Conservation (phyloP, 2,888 invertebrate species). For the Dryococelus australis region DNA sequence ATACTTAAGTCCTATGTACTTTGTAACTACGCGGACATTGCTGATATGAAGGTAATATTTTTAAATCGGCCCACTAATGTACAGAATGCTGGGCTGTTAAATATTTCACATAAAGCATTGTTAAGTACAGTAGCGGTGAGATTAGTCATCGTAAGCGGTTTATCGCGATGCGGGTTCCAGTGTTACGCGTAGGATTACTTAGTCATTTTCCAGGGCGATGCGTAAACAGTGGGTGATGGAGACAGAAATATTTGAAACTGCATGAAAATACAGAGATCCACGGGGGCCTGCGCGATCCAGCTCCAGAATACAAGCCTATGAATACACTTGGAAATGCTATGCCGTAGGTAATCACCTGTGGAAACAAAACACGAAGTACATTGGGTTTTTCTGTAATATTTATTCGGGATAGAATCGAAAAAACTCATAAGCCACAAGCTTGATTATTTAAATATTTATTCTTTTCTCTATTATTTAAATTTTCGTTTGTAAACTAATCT, state of each 20-base stretch:
- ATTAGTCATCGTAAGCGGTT: not conserved
- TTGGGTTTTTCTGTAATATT: too few relatives aligned
- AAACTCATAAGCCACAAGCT: too few relatives aligned
- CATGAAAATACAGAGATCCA: not conserved
- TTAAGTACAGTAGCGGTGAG: not conserved
- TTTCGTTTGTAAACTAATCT: too few relatives aligned
- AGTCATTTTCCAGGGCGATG: not conserved
- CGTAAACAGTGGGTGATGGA: not conserved
- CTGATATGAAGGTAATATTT: too few relatives aligned
- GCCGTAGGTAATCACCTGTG: not conserved
- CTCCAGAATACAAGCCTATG: not conserved
- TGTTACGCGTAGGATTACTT: not conserved
- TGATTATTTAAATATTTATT: too few relatives aligned
- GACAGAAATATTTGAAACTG: not conserved
- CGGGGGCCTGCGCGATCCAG: not conserved
- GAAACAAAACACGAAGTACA: too few relatives aligned
- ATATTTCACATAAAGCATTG: not conserved
- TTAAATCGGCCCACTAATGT: not conserved
- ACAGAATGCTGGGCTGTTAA: not conserved
- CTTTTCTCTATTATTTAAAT: too few relatives aligned
- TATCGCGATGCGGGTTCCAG: not conserved
- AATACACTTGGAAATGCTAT: not conserved
- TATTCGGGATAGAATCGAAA: too few relatives aligned
- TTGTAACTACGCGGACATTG: too few relatives aligned
- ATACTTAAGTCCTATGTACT: too few relatives aligned